These are phyloP conservation scores for Melospiza melodia DNA, from an alignment of 2,113 vertebrate genomes.

Conservation along the genomic window DNA sequence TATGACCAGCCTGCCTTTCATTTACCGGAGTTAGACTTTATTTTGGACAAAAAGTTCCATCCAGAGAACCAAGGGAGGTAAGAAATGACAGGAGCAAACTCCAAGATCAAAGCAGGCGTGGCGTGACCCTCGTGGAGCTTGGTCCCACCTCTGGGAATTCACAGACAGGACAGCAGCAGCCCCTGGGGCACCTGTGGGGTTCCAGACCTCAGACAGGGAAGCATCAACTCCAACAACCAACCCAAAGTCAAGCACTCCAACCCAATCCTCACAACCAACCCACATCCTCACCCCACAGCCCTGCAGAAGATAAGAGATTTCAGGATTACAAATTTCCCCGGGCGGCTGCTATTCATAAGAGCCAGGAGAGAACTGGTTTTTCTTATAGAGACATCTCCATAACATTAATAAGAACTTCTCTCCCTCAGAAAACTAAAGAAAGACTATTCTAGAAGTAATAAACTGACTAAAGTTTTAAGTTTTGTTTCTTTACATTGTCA, in stretches of 20 bases:
- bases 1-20: accelerated
- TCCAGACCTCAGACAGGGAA: not conserved
- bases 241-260: not conserved
- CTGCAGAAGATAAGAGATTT: not conserved
- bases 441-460: not conserved
- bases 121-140: accelerated
- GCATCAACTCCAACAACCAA: accelerated
- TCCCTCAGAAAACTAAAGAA: not conserved
- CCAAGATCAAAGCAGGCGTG: accelerated
- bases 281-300: accelerated
- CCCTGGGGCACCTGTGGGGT: not conserved
- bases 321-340: not conserved
- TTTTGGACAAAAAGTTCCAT: not conserved
- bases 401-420: not conserved
- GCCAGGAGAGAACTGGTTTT: not conserved
- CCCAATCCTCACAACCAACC: accelerated
- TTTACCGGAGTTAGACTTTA: not conserved
- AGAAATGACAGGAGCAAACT: accelerated
- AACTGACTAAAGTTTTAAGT: not conserved
- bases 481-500: not conserved
- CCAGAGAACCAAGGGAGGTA: not conserved
- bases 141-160: not conserved
- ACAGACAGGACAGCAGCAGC: not conserved
- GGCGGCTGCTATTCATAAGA: not conserved
- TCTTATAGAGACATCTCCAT: not conserved